A percentile compares a stretch with the other conserved stretches of the same genome.
phyloP scores from a whole-genome alignment of 2,113 vertebrate species.

The Amazona vittata region DNA sequence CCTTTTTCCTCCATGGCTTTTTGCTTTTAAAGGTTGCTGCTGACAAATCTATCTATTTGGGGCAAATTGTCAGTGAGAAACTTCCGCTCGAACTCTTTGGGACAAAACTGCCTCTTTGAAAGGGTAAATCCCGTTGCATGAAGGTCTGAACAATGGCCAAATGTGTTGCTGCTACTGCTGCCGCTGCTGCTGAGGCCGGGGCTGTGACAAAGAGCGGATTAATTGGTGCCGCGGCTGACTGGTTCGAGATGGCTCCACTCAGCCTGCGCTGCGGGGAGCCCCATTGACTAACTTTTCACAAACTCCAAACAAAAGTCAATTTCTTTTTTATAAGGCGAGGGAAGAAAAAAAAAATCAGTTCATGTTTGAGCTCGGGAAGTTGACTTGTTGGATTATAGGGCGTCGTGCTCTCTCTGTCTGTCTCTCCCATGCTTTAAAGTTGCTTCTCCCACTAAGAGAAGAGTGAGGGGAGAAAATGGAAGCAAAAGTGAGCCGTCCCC shows the following conservation, averaged over 20 bases:
- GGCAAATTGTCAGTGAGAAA: constrained; percentile 99
- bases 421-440: constrained; percentile 73
- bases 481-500: not conserved
- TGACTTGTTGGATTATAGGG: constrained; percentile 86
- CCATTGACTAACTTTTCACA: constrained; percentile 99
- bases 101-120: constrained; percentile 99
- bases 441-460: constrained; percentile 57
- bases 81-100: constrained; percentile 99
- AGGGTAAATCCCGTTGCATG: constrained; percentile 98
- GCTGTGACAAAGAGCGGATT: constrained; percentile 99
- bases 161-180: constrained; percentile 95
- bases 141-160: constrained; percentile 97
- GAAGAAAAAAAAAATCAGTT: constrained; percentile 82
- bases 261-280: constrained; percentile 96
- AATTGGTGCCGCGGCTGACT: constrained; percentile 99
- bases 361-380: constrained; percentile 89
- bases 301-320: constrained; percentile 99
- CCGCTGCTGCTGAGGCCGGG: constrained; percentile 88
- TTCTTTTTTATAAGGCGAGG: constrained; percentile 92
- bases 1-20: constrained; percentile 73
- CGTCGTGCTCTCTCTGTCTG: constrained; percentile 70
- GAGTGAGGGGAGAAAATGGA: constrained; percentile 3
- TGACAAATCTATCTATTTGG: constrained; percentile 99
- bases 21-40: constrained; percentile 89
- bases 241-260: constrained; percentile 98